Evolutionary conservation across 2,888 invertebrate genomes (phyloP), one percentile per base, ranked within the genome.

Genomic region (Therioaphis trifolii): DNA sequence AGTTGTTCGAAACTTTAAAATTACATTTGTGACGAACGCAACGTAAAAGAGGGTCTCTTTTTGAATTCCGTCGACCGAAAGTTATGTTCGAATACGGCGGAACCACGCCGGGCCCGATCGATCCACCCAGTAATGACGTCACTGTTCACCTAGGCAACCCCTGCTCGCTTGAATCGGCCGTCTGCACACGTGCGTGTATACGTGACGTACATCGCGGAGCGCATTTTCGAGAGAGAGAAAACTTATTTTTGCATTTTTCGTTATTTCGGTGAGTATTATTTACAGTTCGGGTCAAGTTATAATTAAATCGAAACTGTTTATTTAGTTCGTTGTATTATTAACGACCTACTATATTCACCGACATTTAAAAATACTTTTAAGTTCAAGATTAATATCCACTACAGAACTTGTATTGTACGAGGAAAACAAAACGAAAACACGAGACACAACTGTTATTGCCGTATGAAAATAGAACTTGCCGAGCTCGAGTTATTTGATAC

Each of bases 121-220:
- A 82, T 82, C 82, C 82, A 29, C 21, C n/a, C 35, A 43, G 82
- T n/a, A 74, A 40, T 82, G 82, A 82, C 82, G 82, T 82, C 82
- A 82, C 24, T n/a, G 72, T 82, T 82, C 82, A 82, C 82, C 82
- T 82, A 82, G 82, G 82, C 82, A 82, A 82, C 82, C 82, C 79
- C 82, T 40, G 72, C 24, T 66, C 52, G 58, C 24, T 82, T 43
- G 52, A 82, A 72, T 52, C 74, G 82, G 71, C 29, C 49, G 35
- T 24, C 40, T 7, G 49, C 63, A 80, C 55, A 35, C 63, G 71
- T 46, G 63, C n/a, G 27, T 52, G 24, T 55, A 43, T 49, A 21
- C 12, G 21, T 18, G 52, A 40, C 69, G 58, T 58, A n/a, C 43
- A 46, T 63, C 27, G 15, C 18, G 24, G 52, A 78, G 52, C 40